Conservation (phyloP, 2,797 vertebrate species). For the Sphenodon punctatus region DNA sequence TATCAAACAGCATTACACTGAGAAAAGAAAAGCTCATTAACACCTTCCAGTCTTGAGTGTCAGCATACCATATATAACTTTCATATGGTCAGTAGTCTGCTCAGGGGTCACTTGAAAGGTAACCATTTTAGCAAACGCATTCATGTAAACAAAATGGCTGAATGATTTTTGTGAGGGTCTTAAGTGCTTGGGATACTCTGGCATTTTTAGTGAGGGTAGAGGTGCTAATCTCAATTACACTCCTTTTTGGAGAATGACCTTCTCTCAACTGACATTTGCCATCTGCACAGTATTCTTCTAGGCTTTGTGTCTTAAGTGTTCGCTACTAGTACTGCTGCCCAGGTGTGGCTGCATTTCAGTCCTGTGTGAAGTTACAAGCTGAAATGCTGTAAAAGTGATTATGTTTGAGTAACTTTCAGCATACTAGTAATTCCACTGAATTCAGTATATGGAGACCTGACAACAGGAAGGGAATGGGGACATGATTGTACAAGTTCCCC, state of each 20-base stretch:
- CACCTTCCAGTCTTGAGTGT: constrained; percentile 58
- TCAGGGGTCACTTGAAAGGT: constrained; percentile 46
- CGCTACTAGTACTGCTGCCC: neutral
- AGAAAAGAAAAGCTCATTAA: constrained; percentile 71
- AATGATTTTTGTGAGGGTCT: constrained; percentile 38
- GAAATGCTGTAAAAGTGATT: too few relatives aligned
- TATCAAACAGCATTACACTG: constrained; percentile 62
- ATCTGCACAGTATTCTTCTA: constrained; percentile 39
- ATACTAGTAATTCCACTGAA: too few relatives aligned
- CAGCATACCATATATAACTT: constrained; percentile 63
- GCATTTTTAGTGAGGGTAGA: constrained; percentile 46
- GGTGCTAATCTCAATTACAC: constrained; percentile 55
- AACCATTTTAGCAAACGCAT: constrained; percentile 35
- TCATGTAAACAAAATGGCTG: neutral
- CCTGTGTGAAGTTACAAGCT: rapidly evolving
- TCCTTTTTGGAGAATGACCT: constrained; percentile 36
- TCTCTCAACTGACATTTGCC: constrained; percentile 32
- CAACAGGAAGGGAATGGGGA: too few relatives aligned
- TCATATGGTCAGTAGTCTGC: constrained; percentile 30
- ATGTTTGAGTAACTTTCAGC: too few relatives aligned
- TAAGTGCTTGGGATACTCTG: neutral
- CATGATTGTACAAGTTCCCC: too few relatives aligned
- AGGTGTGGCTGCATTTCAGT: neutral
- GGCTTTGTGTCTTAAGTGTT: constrained; percentile 23
- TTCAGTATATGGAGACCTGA: too few relatives aligned